Conservation (phyloP, 2,797 vertebrate species). For the Staurois parvus region DNA sequence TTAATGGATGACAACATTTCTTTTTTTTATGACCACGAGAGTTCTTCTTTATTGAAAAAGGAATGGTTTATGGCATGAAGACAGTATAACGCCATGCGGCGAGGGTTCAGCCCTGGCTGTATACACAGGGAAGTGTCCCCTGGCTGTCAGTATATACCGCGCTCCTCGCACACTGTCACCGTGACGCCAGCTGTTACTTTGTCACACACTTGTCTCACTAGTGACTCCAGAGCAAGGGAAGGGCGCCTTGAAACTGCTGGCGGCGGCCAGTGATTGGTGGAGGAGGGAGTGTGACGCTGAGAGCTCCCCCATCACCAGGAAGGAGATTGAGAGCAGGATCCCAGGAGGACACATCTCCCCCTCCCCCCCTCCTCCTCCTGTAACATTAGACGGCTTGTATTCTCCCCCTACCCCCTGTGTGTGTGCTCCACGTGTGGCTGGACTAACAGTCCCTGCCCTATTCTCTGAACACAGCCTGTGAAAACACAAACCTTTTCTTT, state of each 20-base stretch:
- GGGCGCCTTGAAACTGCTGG: constrained; percentile 54
- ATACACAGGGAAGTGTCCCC: neutral
- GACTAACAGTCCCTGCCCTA: constrained; percentile 45
- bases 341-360: constrained; percentile 53
- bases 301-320: constrained; percentile 56
- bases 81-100: no score
- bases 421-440: constrained; percentile 53
- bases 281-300: constrained; percentile 37
- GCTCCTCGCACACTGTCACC: constrained; percentile 6
- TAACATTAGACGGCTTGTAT: constrained; percentile 52
- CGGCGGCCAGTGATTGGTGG: constrained; percentile 25
- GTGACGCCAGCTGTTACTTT: constrained; percentile 59
- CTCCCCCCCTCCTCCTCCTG: constrained; percentile 36
- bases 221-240: constrained; percentile 27
- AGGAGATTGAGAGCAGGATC: constrained; percentile 56
- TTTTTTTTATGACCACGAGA: no score
- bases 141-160: neutral
- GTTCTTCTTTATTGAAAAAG: no score
- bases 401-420: constrained; percentile 42
- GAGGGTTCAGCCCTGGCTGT: neutral
- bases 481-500: neutral
- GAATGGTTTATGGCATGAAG: no score
- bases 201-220: constrained; percentile 44
- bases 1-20: no score
- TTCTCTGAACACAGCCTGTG: neutral